Evolutionary conservation across 2,113 vertebrate genomes (phyloP).

Genomic region (Machaerirhynchus nigripectus): DNA sequence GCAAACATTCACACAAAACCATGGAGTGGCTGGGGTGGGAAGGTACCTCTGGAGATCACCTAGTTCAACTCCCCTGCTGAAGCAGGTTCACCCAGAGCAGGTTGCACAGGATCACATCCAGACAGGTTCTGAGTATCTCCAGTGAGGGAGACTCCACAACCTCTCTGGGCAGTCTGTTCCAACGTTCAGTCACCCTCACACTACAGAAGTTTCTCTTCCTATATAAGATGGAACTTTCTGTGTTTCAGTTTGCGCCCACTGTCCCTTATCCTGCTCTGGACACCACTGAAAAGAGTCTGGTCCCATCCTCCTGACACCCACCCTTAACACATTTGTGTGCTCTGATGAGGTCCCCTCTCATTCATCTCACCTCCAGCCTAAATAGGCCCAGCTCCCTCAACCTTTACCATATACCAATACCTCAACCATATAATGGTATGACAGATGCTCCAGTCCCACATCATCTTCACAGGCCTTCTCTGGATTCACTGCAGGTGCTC

Average conservation of each 20-base stretch:
- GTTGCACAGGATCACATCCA: neutral
- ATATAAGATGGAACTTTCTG: neutral
- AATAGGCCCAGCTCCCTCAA: neutral
- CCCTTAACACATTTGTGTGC: neutral
- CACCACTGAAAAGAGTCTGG: neutral
- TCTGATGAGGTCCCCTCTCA: neutral
- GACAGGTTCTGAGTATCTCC: neutral
- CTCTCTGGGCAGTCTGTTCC: neutral
- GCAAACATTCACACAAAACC: neutral
- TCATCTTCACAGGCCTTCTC: neutral
- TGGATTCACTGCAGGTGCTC: neutral
- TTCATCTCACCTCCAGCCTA: neutral
- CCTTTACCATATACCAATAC: neutral
- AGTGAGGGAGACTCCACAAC: neutral
- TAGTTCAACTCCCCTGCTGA: too few relatives aligned
- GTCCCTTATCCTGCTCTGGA: neutral
- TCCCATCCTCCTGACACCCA: neutral
- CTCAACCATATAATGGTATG: too few relatives aligned
- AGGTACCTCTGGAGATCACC: neutral
- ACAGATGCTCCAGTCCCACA: neutral
- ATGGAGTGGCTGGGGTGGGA: neutral
- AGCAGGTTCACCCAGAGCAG: neutral
- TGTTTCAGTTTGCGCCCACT: neutral
- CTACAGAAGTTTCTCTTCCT: neutral
- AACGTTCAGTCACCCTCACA: neutral